Conservation (phyloP, 2,113 vertebrate genomes). For the Lichenostomus cassidix region DNA sequence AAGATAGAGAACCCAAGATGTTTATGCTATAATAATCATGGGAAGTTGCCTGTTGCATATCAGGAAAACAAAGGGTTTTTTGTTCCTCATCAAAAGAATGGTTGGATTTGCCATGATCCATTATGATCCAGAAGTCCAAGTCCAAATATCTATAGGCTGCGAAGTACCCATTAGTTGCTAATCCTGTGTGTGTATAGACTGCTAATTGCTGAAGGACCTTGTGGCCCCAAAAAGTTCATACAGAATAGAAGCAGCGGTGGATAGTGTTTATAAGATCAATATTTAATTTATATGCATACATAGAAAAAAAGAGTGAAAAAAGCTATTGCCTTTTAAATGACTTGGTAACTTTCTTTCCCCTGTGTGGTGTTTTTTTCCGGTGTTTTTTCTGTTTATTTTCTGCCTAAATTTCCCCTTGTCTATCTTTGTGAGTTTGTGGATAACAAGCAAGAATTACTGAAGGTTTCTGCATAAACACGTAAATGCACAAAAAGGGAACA, state of each 20-base stretch:
- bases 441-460: background rate
- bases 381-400: background rate
- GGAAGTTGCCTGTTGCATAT: background rate
- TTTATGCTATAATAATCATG: background rate
- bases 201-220: background rate
- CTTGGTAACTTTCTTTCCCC: background rate
- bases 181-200: background rate
- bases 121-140: background rate
- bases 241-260: background rate
- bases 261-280: background rate
- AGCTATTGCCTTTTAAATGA: background rate
- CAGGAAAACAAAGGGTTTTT: background rate
- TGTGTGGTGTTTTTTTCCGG: background rate
- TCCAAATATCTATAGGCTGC: fast-evolving
- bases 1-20: background rate
- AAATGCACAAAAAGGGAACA: background rate
- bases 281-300: background rate
- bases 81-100: background rate
- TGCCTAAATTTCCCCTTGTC: background rate
- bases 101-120: background rate
- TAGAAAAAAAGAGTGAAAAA: background rate
- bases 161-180: background rate
- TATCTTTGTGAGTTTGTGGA: background rate
- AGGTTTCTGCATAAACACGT: background rate
- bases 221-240: too few relatives aligned